These are phyloP conservation scores for Procambarus clarkii DNA, from an alignment of 1,140 invertebrate genomes.

Conservation along the genomic window DNA sequence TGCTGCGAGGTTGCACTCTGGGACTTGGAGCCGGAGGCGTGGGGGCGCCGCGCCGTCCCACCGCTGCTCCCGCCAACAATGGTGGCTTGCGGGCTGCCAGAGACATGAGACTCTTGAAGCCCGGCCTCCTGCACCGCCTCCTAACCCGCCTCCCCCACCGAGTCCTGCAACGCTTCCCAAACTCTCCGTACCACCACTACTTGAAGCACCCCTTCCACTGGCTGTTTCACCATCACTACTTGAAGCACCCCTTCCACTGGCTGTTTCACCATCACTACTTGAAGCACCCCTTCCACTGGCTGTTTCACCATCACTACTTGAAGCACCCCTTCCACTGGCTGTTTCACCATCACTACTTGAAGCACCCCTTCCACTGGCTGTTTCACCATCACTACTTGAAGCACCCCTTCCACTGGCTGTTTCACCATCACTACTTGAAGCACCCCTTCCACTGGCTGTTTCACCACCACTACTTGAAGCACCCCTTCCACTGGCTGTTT, in stretches of 20 bases:
- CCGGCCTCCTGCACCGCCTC: too few species aligned
- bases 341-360: neutral
- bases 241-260: neutral
- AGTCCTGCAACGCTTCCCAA: too few species aligned
- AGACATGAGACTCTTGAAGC: too few species aligned
- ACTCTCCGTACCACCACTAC: too few species aligned
- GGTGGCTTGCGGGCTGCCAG: too few species aligned
- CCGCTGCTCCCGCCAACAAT: too few species aligned
- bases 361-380: neutral
- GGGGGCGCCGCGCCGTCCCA: too few species aligned
- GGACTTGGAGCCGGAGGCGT: too few species aligned
- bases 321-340: neutral
- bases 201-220: too few species aligned
- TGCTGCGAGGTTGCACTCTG: too few species aligned
- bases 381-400: neutral
- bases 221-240: too few species aligned
- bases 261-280: neutral
- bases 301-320: neutral
- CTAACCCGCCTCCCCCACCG: too few species aligned
- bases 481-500: neutral
- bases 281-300: neutral
- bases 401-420: neutral
- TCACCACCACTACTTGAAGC: neutral
- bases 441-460: neutral
- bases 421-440: neutral